A percentile compares a stretch with the other conserved stretches of the same genome.
These are phyloP conservation scores for Macropus fuliginosus DNA, from an alignment of 2,797 vertebrate genomes.

Conservation along the genomic window DNA sequence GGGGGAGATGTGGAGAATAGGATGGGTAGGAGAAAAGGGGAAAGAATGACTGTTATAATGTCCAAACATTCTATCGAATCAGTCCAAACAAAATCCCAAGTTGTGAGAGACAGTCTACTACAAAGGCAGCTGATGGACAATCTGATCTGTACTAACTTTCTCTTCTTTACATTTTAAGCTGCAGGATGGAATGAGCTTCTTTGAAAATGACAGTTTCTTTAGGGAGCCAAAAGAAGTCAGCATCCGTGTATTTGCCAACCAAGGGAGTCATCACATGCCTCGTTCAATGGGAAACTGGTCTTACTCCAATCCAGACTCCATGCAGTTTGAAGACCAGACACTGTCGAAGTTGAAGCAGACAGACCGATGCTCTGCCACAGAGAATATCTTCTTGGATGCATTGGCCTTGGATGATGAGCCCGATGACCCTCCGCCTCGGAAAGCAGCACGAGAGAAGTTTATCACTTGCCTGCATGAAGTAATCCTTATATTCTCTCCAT, in stretches of 20 bases:
- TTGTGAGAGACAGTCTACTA: neutral
- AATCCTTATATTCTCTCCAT: constrained; percentile 50
- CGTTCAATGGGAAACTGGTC: constrained; percentile 84
- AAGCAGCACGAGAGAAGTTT: constrained; percentile 90
- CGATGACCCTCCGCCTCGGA: constrained; percentile 86
- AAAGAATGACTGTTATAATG: neutral
- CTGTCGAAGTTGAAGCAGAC: constrained; percentile 88
- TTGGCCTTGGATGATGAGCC: constrained; percentile 90
- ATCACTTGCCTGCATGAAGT: constrained; percentile 91
- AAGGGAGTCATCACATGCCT: constrained; percentile 85
- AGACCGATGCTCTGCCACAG: constrained; percentile 87
- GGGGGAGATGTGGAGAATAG: neutral
- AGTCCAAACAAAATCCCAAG: neutral
- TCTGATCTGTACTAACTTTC: constrained; percentile 51
- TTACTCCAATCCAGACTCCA: constrained; percentile 89
- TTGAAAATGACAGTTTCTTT: constrained; percentile 81
- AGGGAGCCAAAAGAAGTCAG: constrained; percentile 85
- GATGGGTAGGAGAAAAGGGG: neutral
- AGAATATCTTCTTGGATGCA: constrained; percentile 94
- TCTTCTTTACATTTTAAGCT: constrained; percentile 84
- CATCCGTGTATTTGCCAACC: constrained; percentile 82
- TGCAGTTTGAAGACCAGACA: constrained; percentile 87
- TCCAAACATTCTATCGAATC: neutral
- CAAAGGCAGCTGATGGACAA: neutral
- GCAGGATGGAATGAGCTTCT: constrained; percentile 88